Base-by-base conservation (phyloP, 2,113 vertebrate species). In the Pimephales promelas region DNA sequence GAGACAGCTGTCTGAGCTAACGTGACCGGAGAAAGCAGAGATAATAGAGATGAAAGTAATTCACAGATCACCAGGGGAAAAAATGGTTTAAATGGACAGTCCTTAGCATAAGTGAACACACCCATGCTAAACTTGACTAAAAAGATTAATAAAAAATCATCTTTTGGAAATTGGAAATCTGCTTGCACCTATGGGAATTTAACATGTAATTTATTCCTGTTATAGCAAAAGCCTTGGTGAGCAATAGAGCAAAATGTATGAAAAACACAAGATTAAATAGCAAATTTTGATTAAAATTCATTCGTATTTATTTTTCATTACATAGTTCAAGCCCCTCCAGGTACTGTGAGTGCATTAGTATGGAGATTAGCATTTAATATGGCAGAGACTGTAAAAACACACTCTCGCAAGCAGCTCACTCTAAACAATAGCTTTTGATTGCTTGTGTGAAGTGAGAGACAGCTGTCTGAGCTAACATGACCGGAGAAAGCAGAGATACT, bases 11-110 rank as follows among this genome's bases (percentile, higher is more conserved):
- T 24, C 26, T 18, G 28, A 24, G 16, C 16, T 16, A 31, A n/a
- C 4, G 28, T 73, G 74, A 66, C 18, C 0, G n/a, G 45, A 54
- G 61, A 71, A 61, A n/a, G 62, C 31, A 16, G 16, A 49, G 76
- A 59, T 34, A 31, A 7, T 54, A 43, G 61, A 56, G 45, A 34
- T 83, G 18, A 36, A 70, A 72, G 16, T 28, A 40, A 22, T 83
- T 62, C 62, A 43, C 24, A 14, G 73, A 28, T 56, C 66, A 66
- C 47, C 16, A 13, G 24, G n/a, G 28, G 49, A 84, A 62, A 64
- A 84, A 84, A 84, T 77, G 52, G 36, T 83, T 34, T 56, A 26
- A 28, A 31, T 72, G n/a, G 1, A 28, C 28, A 28, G 28, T 28
- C 28, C 28, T 28, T 28, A 28, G 28, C 28, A 28, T 28, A 28